Conservation (phyloP, 1,140 invertebrate species). For the Drosophila melanogaster region DNA sequence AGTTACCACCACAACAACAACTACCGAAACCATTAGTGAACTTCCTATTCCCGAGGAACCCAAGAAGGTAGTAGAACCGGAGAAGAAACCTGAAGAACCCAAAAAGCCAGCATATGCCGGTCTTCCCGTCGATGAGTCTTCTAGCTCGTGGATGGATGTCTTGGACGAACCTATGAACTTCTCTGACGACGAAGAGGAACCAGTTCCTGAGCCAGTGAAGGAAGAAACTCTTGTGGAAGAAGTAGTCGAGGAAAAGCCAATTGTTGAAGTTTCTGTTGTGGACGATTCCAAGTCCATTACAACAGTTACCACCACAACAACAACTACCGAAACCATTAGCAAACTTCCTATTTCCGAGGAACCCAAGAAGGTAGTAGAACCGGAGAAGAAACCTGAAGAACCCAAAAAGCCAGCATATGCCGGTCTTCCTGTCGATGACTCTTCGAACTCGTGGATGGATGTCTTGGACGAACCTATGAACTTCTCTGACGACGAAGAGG, state of each 20-base stretch:
- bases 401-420: conserved; percentile 75
- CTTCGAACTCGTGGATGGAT: conserved; percentile 72
- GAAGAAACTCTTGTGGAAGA: too few relatives aligned
- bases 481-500: conserved; percentile 85
- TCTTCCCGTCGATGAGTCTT: too few relatives aligned
- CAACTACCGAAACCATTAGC: not conserved
- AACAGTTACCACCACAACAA: too few relatives aligned
- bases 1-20: conserved; percentile 19
- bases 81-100: conserved; percentile 39
- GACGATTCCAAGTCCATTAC: too few relatives aligned
- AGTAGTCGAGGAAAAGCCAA: too few relatives aligned
- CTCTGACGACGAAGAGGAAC: too few relatives aligned
- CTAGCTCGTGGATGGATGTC: too few relatives aligned
- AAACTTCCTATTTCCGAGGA: not conserved
- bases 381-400: conserved; percentile 40
- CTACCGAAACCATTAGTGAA: conserved; percentile 9
- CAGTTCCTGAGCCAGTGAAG: too few relatives aligned
- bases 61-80: not conserved
- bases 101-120: conserved; percentile 62
- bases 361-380: conserved; percentile 5
- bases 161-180: too few relatives aligned
- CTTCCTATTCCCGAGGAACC: not conserved
- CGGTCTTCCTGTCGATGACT: conserved; percentile 85
- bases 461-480: conserved; percentile 76
- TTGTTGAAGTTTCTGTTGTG: too few relatives aligned